Evolutionary conservation across 2,113 vertebrate genomes (phyloP).

Genomic region (Myrmecophaga tridactyla): DNA sequence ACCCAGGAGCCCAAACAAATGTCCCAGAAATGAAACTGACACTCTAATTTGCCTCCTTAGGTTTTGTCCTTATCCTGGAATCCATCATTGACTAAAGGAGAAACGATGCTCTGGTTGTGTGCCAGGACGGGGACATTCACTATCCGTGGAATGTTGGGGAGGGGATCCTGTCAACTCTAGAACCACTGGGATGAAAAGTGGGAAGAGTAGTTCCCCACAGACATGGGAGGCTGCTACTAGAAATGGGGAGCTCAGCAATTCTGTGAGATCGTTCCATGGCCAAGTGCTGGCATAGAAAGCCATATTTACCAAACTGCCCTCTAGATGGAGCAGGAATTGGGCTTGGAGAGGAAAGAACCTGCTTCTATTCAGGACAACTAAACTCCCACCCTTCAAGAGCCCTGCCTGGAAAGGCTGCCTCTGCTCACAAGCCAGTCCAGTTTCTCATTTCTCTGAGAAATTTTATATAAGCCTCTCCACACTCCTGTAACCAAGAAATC

Average conservation of each 20-base stretch:
- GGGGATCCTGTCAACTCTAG: not conserved
- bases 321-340: not conserved
- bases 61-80: not conserved
- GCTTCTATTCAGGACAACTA: not conserved
- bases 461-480: not conserved
- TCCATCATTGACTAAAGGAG: not conserved
- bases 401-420: not conserved
- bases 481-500: too few relatives aligned
- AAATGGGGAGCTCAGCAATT: not conserved
- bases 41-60: not conserved
- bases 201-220: not conserved
- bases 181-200: not conserved
- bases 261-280: not conserved
- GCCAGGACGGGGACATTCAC: not conserved
- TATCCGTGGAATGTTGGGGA: not conserved
- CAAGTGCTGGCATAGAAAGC: not conserved
- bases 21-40: not conserved
- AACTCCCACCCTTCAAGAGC: not conserved
- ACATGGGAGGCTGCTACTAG: constrained; percentile 21
- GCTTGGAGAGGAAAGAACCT: not conserved
- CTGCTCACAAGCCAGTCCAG: not conserved
- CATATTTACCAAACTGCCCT: not conserved
- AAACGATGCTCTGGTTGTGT: not conserved
- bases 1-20: not conserved
- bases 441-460: not conserved